A percentile compares a stretch with the other conserved stretches of the same genome.
Conservation (phyloP, 2,888 invertebrate species). For the Diarsia brunnea region DNA sequence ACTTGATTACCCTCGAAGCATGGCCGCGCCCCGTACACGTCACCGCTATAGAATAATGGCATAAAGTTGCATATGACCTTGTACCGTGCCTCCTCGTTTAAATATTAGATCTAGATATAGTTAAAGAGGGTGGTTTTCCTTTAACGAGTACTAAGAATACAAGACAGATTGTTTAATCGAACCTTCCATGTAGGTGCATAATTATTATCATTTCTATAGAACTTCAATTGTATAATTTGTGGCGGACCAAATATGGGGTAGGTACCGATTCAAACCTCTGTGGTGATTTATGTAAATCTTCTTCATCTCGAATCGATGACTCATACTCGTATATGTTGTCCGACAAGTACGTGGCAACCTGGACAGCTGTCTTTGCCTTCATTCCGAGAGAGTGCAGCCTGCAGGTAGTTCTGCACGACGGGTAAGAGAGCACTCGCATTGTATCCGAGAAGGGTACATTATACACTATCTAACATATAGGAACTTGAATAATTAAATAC, state of each 20-base stretch:
- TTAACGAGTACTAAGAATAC: not conserved
- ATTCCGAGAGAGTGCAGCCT: too few species aligned
- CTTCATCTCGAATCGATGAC: too few species aligned
- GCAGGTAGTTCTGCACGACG: too few species aligned
- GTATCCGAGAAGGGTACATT: too few species aligned
- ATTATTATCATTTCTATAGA: not conserved
- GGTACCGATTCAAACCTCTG: not conserved
- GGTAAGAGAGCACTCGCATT: too few species aligned
- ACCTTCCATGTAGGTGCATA: not conserved
- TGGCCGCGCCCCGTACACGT: slow-evolving; percentile 57
- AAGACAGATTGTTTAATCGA: not conserved
- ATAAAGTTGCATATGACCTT: slow-evolving; percentile 48
- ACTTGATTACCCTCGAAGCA: slow-evolving; percentile 65
- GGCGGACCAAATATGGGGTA: not conserved
- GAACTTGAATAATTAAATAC: not conserved
- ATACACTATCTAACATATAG: not conserved
- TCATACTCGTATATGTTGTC: too few species aligned
- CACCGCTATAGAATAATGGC: slow-evolving; percentile 47
- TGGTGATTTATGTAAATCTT: not conserved
- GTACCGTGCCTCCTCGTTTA: slow-evolving; percentile 21
- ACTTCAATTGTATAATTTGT: not conserved
- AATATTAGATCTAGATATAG: slow-evolving; percentile 10
- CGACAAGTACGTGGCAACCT: too few species aligned
- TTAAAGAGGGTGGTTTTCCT: slow-evolving; percentile 17
- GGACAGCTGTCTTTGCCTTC: too few species aligned